phyloP scores from a whole-genome alignment of 1,140 invertebrate species.

The Chelonus insularis region DNA sequence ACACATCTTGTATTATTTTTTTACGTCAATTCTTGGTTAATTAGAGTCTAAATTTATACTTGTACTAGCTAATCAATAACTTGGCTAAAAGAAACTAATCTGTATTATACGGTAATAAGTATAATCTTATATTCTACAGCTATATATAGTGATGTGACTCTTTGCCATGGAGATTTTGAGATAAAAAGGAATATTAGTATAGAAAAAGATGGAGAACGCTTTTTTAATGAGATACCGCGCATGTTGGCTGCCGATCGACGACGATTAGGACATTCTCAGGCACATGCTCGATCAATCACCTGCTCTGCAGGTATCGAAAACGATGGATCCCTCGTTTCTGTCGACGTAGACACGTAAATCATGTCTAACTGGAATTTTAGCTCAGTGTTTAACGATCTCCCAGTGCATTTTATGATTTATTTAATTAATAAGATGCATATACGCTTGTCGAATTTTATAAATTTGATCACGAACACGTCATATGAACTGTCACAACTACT shows the following conservation, averaged over 20 bases:
- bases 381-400: not conserved
- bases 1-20: not conserved
- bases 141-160: not conserved
- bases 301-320: conserved; percentile 16
- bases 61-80: not conserved
- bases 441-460: not conserved
- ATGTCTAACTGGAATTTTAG: conserved; percentile 3
- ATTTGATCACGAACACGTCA: not conserved
- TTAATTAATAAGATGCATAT: conserved; percentile 1
- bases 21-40: not conserved
- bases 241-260: conserved; percentile 9
- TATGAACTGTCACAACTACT: not conserved
- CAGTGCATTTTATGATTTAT: not conserved
- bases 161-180: conserved; percentile 2
- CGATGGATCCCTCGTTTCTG: conserved; percentile 12
- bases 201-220: not conserved
- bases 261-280: conserved; percentile 19
- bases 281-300: conserved; percentile 13
- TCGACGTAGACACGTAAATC: conserved; percentile 10
- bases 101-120: not conserved
- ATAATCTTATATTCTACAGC: too few species aligned
- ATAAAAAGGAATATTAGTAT: not conserved
- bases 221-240: conserved; percentile 19
- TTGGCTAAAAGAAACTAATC: not conserved
- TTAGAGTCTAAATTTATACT: not conserved